Evolutionary conservation across 1,140 invertebrate species (phyloP).

Genomic region (Formica exsecta): DNA sequence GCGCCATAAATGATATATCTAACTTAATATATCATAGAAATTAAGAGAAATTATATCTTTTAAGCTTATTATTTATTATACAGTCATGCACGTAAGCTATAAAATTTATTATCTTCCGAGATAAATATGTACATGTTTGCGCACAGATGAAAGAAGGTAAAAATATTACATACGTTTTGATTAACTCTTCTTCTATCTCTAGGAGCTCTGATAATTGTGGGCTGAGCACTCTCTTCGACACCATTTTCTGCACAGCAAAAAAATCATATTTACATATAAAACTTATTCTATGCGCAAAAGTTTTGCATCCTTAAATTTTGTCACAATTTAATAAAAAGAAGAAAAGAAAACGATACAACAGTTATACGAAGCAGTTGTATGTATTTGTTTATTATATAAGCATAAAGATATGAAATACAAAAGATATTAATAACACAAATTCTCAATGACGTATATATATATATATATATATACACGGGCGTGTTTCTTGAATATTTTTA

Average conservation of each 20-base stretch:
- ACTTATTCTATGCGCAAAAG: neutral
- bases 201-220: slow-evolving; percentile 87
- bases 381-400: too few species aligned
- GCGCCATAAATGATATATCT: neutral
- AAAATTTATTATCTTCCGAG: slow-evolving; percentile 17
- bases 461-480: neutral
- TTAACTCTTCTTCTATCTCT: slow-evolving; percentile 89
- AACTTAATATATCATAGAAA: neutral
- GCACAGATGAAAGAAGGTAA: neutral
- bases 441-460: neutral
- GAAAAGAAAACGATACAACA: too few species aligned
- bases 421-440: neutral
- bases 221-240: slow-evolving; percentile 75
- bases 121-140: neutral
- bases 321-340: too few species aligned
- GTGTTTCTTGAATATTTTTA: slow-evolving; percentile 67
- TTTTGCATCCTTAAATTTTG: too few species aligned
- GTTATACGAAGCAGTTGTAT: too few species aligned
- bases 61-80: neutral
- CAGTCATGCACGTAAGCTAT: neutral
- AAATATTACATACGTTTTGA: slow-evolving; percentile 86
- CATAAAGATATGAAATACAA: too few species aligned
- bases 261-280: slow-evolving; percentile 13
- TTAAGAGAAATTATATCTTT: slow-evolving; percentile 37
- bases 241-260: slow-evolving; percentile 82